A percentile compares a stretch with the other conserved stretches of the same genome.
phyloP scores from a whole-genome alignment of 2,797 vertebrate species.

The Pantherophis vulpinus region DNA sequence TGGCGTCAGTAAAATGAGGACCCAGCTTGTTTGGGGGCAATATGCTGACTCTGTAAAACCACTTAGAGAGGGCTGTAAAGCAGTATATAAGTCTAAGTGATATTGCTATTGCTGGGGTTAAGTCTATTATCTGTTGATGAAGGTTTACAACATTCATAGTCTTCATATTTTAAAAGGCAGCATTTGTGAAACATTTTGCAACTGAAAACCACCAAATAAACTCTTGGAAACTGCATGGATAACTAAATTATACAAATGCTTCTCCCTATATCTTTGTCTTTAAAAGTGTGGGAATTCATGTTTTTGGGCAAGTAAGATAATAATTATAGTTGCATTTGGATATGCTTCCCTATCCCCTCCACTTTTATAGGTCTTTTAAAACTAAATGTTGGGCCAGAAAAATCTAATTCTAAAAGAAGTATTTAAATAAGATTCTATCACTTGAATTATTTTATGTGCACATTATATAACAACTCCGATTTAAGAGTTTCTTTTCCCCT shows the following conservation, averaged over 20 bases:
- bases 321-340: not conserved
- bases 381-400: not conserved
- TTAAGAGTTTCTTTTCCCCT: too few species aligned
- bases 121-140: not conserved
- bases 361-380: not conserved
- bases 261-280: not conserved
- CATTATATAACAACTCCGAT: too few species aligned
- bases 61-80: too few species aligned
- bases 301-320: not conserved
- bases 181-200: not conserved
- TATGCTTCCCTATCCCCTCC: not conserved
- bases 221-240: not conserved
- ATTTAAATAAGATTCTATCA: not conserved
- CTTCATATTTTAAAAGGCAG: not conserved
- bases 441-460: too few species aligned
- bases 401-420: not conserved
- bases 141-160: not conserved
- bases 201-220: not conserved
- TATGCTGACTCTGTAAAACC: too few species aligned
- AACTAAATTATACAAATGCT: not conserved
- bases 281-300: not conserved
- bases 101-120: too few species aligned
- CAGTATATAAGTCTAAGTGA: too few species aligned
- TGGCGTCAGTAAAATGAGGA: too few species aligned
- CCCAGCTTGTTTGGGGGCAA: too few species aligned